These are phyloP conservation scores for Drosophila sturtevanti DNA, from an alignment of 1,140 invertebrate species.

Conservation along the genomic window DNA sequence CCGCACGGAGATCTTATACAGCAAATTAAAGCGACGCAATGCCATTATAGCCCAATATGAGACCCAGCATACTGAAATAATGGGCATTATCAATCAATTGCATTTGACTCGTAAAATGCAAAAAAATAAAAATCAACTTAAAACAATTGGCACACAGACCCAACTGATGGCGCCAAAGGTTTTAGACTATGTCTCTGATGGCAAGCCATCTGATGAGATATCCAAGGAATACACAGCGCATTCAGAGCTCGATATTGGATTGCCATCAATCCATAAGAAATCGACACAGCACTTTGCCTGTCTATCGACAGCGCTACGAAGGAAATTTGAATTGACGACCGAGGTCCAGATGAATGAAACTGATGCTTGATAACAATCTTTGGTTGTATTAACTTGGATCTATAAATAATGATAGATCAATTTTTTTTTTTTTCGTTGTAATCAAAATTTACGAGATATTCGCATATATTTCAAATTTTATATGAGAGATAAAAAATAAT, in stretches of 20 bases:
- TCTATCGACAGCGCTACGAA: slow-evolving; percentile 41
- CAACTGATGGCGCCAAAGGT: neutral
- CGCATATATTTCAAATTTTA: neutral
- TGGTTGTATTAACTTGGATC: too few relatives aligned
- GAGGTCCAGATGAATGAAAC: neutral
- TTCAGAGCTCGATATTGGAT: neutral
- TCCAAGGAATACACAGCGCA: neutral
- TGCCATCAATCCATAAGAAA: neutral
- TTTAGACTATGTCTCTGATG: neutral
- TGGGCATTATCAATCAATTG: slow-evolving; percentile 25
- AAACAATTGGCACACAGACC: neutral
- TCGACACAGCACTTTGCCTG: neutral
- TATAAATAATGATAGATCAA: too few relatives aligned
- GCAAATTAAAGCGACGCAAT: slow-evolving; percentile 47
- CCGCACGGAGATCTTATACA: slow-evolving; percentile 7
- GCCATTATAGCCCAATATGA: slow-evolving; percentile 49
- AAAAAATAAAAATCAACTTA: neutral
- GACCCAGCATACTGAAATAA: slow-evolving; percentile 29
- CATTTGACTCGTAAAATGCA: neutral
- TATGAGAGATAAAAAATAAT: neutral
- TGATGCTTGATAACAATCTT: too few relatives aligned
- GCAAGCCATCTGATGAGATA: neutral
- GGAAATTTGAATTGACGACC: neutral
- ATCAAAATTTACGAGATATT: too few relatives aligned
- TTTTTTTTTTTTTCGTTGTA: too few relatives aligned